A percentile compares a stretch with the other conserved stretches of the same genome.
Conservation (phyloP, 2,888 invertebrate species). For the Prosopocoilus inquinatus region DNA sequence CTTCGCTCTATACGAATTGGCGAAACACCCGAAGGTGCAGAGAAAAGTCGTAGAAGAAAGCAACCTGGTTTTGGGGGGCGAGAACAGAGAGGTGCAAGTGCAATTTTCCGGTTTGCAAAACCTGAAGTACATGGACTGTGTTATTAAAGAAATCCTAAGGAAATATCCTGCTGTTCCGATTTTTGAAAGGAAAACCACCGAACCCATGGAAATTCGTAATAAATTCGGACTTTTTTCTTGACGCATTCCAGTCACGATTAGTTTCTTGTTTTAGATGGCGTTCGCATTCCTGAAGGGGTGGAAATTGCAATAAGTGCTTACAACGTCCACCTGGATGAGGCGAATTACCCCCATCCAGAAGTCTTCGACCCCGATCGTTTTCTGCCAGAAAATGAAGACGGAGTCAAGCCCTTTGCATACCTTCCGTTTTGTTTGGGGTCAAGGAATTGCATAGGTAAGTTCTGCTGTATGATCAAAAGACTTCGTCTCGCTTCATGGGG, state of each 20-base stretch:
- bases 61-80: not conserved
- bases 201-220: no score
- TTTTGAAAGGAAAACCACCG: not conserved
- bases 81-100: not conserved
- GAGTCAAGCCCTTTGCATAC: constrained; percentile 48
- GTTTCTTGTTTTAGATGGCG: not conserved
- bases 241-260: no score
- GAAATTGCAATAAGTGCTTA: constrained; percentile 6
- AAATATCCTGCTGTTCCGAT: not conserved
- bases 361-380: constrained; percentile 41
- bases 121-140: not conserved
- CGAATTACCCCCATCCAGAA: constrained; percentile 45
- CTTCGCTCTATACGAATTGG: not conserved
- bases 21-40: not conserved
- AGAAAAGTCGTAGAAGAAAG: not conserved
- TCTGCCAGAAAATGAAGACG: constrained; percentile 41
- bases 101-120: not conserved
- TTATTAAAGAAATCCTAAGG: constrained; percentile 1
- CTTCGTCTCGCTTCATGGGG: no score
- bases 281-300: constrained; percentile 10
- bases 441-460: constrained; percentile 47
- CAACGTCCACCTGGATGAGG: constrained; percentile 7
- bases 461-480: no score
- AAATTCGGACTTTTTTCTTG: no score
- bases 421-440: constrained; percentile 51